Evolutionary conservation across 2,113 vertebrate genomes (phyloP).

Genomic region (Sinocyclocheilus grahami): DNA sequence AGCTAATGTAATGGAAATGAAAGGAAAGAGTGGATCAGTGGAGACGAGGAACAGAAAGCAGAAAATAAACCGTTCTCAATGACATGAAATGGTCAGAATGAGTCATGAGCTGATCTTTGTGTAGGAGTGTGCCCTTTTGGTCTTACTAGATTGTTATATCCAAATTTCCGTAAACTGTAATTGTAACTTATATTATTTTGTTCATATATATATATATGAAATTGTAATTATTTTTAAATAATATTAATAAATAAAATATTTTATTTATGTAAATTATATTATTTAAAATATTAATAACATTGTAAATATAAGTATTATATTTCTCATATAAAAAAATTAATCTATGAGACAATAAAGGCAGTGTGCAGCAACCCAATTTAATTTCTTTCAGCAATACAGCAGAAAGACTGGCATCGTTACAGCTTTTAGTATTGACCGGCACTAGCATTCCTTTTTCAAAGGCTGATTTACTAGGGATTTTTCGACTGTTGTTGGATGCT

Average conservation of each 20-base stretch:
- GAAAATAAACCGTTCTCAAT: not conserved
- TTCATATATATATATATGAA: no score
- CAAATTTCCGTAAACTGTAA: not conserved
- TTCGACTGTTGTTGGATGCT: slow-evolving; percentile 1
- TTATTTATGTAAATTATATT: no score
- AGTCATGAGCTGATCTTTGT: slow-evolving; percentile 1
- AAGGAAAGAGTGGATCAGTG: slow-evolving; percentile 30
- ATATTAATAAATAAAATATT: no score
- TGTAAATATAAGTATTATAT: no score
- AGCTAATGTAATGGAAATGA: slow-evolving; percentile 50
- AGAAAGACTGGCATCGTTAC: not conserved
- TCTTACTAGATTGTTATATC: not conserved
- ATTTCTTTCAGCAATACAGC: not conserved
- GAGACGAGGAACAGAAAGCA: slow-evolving; percentile 16
- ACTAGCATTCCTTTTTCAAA: not conserved
- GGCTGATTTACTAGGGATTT: not conserved
- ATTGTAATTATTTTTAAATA: no score
- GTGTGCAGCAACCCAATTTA: not conserved
- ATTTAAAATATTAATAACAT: no score
- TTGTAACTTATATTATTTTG: no score
- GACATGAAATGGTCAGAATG: slow-evolving; percentile 23
- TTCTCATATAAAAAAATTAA: no score
- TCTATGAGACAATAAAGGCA: no score
- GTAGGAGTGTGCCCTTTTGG: not conserved
- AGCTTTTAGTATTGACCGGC: not conserved